phyloP scores from a whole-genome alignment of 2,113 vertebrate genomes.

The Eira barbara region DNA sequence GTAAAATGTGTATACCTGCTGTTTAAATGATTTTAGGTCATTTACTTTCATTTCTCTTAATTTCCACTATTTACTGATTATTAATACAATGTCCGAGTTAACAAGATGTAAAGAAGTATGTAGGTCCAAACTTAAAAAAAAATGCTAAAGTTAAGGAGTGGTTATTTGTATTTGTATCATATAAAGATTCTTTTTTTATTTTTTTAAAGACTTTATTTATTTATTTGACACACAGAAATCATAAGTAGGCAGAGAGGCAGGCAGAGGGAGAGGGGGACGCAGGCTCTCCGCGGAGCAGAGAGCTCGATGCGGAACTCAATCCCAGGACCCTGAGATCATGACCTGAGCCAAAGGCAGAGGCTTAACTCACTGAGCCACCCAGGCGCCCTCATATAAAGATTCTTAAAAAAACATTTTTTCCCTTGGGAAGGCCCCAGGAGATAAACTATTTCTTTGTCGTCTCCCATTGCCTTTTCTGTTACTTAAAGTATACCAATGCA shows the following conservation, averaged over 20 bases:
- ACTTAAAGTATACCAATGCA: neutral
- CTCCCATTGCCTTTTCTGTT: neutral
- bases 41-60: constrained; percentile 37
- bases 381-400: neutral
- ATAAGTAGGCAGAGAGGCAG: too few species aligned
- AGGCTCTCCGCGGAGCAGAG: too few species aligned
- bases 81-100: neutral
- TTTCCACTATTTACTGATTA: neutral
- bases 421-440: neutral
- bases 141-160: neutral
- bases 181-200: neutral
- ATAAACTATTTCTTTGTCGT: neutral
- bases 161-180: neutral
- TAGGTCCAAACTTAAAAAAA: neutral
- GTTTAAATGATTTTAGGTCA: neutral
- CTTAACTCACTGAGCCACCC: too few species aligned
- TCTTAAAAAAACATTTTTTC: neutral
- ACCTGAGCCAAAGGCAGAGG: too few species aligned
- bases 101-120: neutral
- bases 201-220: too few species aligned
- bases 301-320: too few species aligned
- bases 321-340: too few species aligned
- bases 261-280: too few species aligned
- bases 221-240: too few species aligned
- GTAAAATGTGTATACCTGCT: neutral